Conservation (phyloP, 2,113 vertebrate species). For the Pseudopipra pipra region DNA sequence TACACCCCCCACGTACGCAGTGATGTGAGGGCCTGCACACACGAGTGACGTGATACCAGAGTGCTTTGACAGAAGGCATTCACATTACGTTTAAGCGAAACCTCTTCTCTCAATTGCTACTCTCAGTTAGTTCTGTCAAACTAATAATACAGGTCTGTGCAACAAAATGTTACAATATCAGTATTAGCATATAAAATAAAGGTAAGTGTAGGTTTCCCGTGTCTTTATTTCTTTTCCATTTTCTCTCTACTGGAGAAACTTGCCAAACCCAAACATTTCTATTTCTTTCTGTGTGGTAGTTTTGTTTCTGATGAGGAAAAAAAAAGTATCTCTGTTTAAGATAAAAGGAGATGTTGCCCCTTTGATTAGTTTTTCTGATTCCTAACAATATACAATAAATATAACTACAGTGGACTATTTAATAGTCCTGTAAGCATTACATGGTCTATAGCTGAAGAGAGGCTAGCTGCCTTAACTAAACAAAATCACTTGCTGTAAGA, state of each 20-base stretch:
- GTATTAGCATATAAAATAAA: slow-evolving; percentile 66
- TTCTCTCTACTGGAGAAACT: slow-evolving; percentile 47
- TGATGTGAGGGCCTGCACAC: neutral
- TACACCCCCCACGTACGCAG: neutral
- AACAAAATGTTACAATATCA: slow-evolving; percentile 48
- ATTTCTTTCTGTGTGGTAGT: slow-evolving; percentile 29
- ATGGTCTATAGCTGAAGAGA: slow-evolving; percentile 32
- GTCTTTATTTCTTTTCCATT: slow-evolving; percentile 67
- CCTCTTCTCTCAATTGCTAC: slow-evolving; percentile 17
- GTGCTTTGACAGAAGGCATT: slow-evolving; percentile 30
- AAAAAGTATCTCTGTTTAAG: slow-evolving; percentile 19
- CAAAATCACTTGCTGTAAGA: slow-evolving; percentile 38
- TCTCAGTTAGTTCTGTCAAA: slow-evolving; percentile 52
- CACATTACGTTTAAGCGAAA: neutral
- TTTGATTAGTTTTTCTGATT: neutral
- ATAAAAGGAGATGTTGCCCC: neutral
- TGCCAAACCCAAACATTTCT: slow-evolving; percentile 47
- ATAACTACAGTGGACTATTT: slow-evolving; percentile 18
- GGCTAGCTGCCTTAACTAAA: slow-evolving; percentile 57
- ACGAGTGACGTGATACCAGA: neutral
- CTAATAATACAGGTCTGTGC: slow-evolving; percentile 31
- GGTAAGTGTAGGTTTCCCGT: slow-evolving; percentile 51
- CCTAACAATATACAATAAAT: slow-evolving; percentile 42
- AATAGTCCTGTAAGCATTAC: slow-evolving; percentile 26
- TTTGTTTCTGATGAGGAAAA: neutral